Evolutionary conservation across 2,797 vertebrate genomes (phyloP), one percentile per base, ranked within the genome.

Genomic region (Chrosomus eos): DNA sequence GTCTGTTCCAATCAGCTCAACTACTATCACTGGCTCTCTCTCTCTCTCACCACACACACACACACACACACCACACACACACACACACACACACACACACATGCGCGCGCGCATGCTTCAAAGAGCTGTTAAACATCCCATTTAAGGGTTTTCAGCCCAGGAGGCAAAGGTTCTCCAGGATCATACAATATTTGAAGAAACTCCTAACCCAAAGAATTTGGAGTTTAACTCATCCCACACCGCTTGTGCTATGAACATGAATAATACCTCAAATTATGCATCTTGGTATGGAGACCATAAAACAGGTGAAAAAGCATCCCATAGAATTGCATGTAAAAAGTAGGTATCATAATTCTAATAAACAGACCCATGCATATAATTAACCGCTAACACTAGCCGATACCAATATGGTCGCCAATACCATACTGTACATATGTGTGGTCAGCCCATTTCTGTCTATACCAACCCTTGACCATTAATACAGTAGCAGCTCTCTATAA

Each of bases 121-220:
- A 64, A 82, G 71, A 82, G 43, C 81, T 74, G 81, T 51, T 74
- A 82, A 75, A 82, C 58, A 66, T 48, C 68, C 58, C 43, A 53
- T 82, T 74, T 75, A 82, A 75, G 31, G 60, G 26, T 19, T 64
- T 72, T 64, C 55, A 48, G 55, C 55, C 70, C 70, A 45, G 40
- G 26, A 73, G 70, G 13, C 33, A 48, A 48, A 62, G 55, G 70
- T 82, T 82, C 31, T 73, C 26, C 3, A 0, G 28, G 68, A 19
- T 73, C 4, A 6, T 45, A 45, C 38, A 31, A 21, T 48, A 75
- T 36, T 8, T 55, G 3, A 36, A 36, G 48, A 36, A 74, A 71
- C 40, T 43, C 40, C 16, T 8, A 28, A 72, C n/a, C n/a, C 70
- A 45, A 72, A 75, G 11, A 14, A 55, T 36, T 23, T 75, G 13